phyloP scores from a whole-genome alignment of 2,888 invertebrate species.

The Siphlonurus alternatus region DNA sequence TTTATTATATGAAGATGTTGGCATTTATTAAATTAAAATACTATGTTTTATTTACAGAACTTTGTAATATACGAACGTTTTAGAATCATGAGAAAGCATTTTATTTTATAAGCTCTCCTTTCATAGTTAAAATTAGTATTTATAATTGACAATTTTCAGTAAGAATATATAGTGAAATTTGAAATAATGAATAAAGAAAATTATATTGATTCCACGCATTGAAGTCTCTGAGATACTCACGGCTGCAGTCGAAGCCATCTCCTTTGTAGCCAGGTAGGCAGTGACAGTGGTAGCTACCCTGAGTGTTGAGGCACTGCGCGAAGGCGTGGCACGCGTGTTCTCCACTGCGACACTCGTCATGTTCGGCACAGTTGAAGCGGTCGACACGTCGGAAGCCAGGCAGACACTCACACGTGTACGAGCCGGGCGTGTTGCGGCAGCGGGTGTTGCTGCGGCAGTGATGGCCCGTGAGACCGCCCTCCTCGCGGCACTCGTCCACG shows the following conservation, averaged over 20 bases:
- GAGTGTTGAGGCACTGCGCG: slow-evolving; percentile 64
- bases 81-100: not conserved
- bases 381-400: slow-evolving; percentile 59
- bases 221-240: slow-evolving; percentile 44
- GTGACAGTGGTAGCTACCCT: slow-evolving; percentile 62
- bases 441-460: slow-evolving; percentile 71
- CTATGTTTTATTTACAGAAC: too few species aligned
- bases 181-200: too few species aligned
- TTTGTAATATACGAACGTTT: too few species aligned
- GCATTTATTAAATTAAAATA: not conserved
- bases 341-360: slow-evolving; percentile 59
- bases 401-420: slow-evolving; percentile 70
- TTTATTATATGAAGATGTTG: not conserved
- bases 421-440: slow-evolving; percentile 67
- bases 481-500: slow-evolving; percentile 67
- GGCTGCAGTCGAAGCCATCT: slow-evolving; percentile 61
- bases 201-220: too few species aligned
- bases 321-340: slow-evolving; percentile 56
- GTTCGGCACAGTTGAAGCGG: slow-evolving; percentile 56
- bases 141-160: not conserved
- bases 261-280: slow-evolving; percentile 56
- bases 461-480: slow-evolving; percentile 61
- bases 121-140: not conserved
- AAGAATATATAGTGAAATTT: not conserved
- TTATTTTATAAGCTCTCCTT: not conserved